Base-by-base conservation (phyloP, 2,797 vertebrate genomes). In the Anguilla pacifica region DNA sequence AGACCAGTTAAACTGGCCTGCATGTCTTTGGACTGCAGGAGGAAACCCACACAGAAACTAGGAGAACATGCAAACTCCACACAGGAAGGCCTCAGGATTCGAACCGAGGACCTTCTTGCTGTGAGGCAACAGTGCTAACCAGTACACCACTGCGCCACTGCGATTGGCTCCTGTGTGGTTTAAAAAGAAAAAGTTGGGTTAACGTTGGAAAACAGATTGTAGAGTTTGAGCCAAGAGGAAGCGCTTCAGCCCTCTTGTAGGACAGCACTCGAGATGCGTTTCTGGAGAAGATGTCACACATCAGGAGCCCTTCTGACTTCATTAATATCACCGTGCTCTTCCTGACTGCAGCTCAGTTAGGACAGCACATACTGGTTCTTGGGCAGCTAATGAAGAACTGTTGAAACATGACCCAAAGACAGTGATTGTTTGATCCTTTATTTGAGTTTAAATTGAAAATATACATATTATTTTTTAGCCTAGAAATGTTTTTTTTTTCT, bases 291-390 rank as follows among this genome's bases (percentile, higher is more conserved):
- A 67, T 85, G 86, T 85, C 46, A n/a, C 89, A 90, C 87, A 84
- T 67, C 86, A 86, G 31, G n/a, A 74, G 87, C 64, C 81, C 49
- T 77, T 85, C 86, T 86, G 77, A 53, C 89, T 72, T 90, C 88
- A 90, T 93, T 88, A 92, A 89, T 91, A 85, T 89, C 86, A 85
- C 81, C 89, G 86, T 88, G 86, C 57, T 88, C 89, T 89, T 89
- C 89, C n/a, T 35, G 70, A 90, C 87, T 64, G 82, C 49, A 67
- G 88, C 89, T 72, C 1, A 19, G n/a, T 77, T 6, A 77, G 31
- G 28, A 39, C 0, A 77, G 3, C 31, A 39, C 15, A 77, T 11
- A 17, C 72, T 13, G 72, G 2, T 39, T 39, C 35, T 9, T 77
- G 72, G 28, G 31, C 72, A 43, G 35, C 72, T 5, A 77, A 39